A percentile compares a stretch with the other conserved stretches of the same genome.
Evolutionary conservation across 2,888 invertebrate species (phyloP).

Genomic region (Patella depressa): DNA sequence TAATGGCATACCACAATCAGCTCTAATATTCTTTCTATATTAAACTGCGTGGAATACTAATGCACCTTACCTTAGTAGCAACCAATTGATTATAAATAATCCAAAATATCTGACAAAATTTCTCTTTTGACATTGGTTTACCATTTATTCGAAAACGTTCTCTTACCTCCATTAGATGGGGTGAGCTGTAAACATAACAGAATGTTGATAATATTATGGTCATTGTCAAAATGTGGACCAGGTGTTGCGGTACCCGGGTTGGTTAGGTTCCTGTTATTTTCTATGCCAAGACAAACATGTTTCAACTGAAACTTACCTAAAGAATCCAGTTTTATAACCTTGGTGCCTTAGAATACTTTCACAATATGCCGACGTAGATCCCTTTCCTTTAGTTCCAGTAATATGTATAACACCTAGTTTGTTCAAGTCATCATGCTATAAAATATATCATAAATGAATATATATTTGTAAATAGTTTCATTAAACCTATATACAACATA

Average conservation of each 20-base stretch:
- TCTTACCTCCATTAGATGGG: slow-evolving; percentile 92
- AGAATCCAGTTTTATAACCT: slow-evolving; percentile 41
- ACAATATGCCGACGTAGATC: slow-evolving; percentile 91
- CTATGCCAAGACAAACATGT: no score
- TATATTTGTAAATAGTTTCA: no score
- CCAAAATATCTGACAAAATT: slow-evolving; percentile 88
- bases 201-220: no score
- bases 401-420: slow-evolving; percentile 91
- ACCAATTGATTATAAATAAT: slow-evolving; percentile 78
- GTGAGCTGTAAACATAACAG: slow-evolving; percentile 79
- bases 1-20: no score
- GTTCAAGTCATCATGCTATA: slow-evolving; percentile 77
- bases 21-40: no score
- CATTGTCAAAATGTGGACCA: no score
- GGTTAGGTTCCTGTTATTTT: no score
- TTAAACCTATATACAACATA: no score
- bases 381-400: slow-evolving; percentile 97
- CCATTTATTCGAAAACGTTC: slow-evolving; percentile 94
- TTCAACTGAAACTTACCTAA: slow-evolving; percentile 18
- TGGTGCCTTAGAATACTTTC: slow-evolving; percentile 86
- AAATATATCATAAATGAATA: slow-evolving; percentile 16
- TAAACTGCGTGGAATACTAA: no score
- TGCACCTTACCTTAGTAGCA: slow-evolving; percentile 52
- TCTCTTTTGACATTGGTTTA: slow-evolving; percentile 79
- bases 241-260: no score